Conservation (phyloP, 1,140 invertebrate genomes). For the Bradynema listronoti region DNA sequence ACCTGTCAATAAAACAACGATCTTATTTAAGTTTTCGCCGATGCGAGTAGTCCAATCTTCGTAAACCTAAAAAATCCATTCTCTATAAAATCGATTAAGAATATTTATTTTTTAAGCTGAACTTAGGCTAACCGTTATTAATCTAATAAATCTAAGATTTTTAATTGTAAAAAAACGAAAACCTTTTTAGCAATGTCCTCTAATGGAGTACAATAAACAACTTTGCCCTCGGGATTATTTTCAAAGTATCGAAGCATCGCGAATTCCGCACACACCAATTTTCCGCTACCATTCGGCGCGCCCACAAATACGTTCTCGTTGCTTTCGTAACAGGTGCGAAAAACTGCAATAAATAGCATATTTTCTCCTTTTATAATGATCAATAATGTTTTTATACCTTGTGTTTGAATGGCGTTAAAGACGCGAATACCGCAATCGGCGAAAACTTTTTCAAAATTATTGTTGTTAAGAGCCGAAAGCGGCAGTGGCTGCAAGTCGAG, state of each 20-base stretch:
- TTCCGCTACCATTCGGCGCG: slow-evolving; percentile 91
- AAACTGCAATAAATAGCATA: slow-evolving; percentile 66
- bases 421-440: slow-evolving; percentile 73
- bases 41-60: slow-evolving; percentile 86
- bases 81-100: too few species aligned
- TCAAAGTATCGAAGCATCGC: slow-evolving; percentile 82
- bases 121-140: too few species aligned
- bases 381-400: slow-evolving; percentile 63
- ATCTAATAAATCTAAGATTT: too few species aligned
- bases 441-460: slow-evolving; percentile 78
- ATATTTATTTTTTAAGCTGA: too few species aligned
- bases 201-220: slow-evolving; percentile 86
- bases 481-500: slow-evolving; percentile 94
- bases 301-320: slow-evolving; percentile 98
- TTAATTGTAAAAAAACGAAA: too few species aligned
- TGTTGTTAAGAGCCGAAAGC: slow-evolving; percentile 70
- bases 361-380: background rate
- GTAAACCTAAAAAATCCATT: slow-evolving; percentile 64
- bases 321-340: slow-evolving; percentile 94
- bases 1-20: slow-evolving; percentile 82
- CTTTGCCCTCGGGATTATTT: slow-evolving; percentile 65
- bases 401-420: slow-evolving; percentile 98
- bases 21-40: slow-evolving; percentile 69
- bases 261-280: slow-evolving; percentile 93
- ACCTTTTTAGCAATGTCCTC: slow-evolving; percentile 80